Evolutionary conservation across 2,113 vertebrate genomes (phyloP).

Genomic region (Furnarius figulus): DNA sequence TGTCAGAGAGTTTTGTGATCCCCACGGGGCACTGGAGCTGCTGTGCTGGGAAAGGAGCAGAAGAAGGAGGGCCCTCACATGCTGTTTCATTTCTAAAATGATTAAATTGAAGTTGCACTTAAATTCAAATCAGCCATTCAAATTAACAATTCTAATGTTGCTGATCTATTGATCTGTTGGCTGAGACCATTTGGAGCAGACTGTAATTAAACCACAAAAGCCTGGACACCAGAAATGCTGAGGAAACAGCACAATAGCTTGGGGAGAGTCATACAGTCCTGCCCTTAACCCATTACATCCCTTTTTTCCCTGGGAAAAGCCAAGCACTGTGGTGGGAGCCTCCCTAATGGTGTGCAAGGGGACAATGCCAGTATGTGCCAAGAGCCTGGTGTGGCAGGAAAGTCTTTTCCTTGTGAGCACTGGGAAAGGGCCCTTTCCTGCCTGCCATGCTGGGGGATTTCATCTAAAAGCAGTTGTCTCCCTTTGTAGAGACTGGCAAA

Average conservation of each 20-base stretch:
- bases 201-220: conserved; percentile 68
- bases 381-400: not conserved
- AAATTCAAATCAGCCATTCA: conserved; percentile 66
- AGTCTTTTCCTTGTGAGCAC: not conserved
- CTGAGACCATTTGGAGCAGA: conserved; percentile 51
- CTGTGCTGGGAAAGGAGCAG: not conserved
- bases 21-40: not conserved
- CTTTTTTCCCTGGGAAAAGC: not conserved
- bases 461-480: not conserved
- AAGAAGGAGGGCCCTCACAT: not conserved
- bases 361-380: not conserved
- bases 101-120: conserved; percentile 65
- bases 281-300: not conserved
- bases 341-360: not conserved
- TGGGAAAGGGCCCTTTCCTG: not conserved
- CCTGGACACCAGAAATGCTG: conserved; percentile 4
- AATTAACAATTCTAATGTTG: conserved; percentile 69
- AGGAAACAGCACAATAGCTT: conserved; percentile 16
- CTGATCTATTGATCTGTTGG: conserved; percentile 66
- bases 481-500: not conserved
- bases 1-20: conserved; percentile 30
- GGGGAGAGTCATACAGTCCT: not conserved
- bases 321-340: not conserved
- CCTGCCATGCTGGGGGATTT: not conserved
- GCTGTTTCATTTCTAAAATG: conserved; percentile 16